phyloP scores from a whole-genome alignment of 1,140 invertebrate genomes.

The Heliconius hermathena region DNA sequence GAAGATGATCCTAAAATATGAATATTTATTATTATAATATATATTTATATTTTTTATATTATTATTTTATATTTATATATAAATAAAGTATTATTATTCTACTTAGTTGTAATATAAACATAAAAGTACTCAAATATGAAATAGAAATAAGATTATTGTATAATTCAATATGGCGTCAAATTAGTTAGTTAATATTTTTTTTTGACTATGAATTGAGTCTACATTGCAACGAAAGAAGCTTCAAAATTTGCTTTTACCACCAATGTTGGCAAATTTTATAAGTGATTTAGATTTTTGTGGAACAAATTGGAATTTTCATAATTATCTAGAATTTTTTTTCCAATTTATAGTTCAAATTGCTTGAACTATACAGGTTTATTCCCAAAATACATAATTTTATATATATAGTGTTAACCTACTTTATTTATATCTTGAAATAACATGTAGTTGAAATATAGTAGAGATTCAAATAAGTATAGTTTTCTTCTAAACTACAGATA shows the following conservation, averaged over 20 bases:
- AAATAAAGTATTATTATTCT: not conserved
- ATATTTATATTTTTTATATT: not conserved
- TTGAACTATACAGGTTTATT: no score
- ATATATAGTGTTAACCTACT: no score
- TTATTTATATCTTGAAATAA: no score
- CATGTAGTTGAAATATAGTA: conserved; percentile 4
- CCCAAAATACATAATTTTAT: no score
- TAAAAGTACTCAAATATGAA: conserved; percentile 3
- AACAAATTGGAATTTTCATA: no score
- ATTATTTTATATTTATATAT: not conserved
- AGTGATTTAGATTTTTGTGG: no score
- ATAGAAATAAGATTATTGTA: conserved; percentile 1
- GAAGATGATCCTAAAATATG: not conserved
- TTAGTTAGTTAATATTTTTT: not conserved
- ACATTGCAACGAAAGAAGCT: no score
- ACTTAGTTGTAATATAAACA: conserved; percentile 1
- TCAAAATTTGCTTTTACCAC: no score
- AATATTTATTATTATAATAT: not conserved
- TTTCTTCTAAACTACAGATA: not conserved
- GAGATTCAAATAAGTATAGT: not conserved
- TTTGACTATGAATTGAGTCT: not conserved
- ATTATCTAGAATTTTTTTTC: no score
- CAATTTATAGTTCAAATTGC: no score
- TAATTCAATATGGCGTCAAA: not conserved
- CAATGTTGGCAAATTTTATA: no score